Percentiles rank a stretch among this genome's conserved stretches.
These are phyloP conservation scores for Schizaphis graminum DNA, from an alignment of 2,888 invertebrate genomes.

Conservation along the genomic window DNA sequence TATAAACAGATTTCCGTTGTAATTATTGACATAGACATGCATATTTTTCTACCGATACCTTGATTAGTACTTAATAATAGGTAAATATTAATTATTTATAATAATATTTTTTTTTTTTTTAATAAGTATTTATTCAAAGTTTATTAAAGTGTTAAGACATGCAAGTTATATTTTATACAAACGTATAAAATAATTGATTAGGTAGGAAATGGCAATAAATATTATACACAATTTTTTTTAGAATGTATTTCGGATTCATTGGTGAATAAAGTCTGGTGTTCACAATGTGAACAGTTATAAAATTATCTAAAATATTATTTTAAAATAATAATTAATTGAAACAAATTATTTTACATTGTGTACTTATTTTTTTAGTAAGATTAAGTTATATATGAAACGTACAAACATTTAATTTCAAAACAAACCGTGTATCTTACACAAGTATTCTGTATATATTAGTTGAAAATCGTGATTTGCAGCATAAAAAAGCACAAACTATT, in stretches of 20 bases:
- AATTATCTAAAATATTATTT: neutral
- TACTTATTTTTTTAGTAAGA: neutral
- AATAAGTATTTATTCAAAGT: neutral
- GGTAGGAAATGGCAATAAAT: neutral
- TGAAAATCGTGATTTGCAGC: neutral
- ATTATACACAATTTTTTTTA: neutral
- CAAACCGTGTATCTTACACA: neutral
- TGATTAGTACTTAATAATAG: neutral
- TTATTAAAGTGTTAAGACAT: too few species aligned
- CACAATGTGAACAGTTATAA: neutral
- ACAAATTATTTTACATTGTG: neutral
- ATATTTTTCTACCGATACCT: neutral
- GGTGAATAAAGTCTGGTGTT: neutral
- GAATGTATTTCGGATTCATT: neutral
- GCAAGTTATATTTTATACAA: neutral
- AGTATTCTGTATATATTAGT: neutral
- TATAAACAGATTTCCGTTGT: neutral
- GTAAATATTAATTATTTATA: neutral
- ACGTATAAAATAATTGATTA: neutral
- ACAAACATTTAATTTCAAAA: neutral
- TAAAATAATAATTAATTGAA: neutral
- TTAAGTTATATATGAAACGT: neutral
- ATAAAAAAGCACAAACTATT: neutral
- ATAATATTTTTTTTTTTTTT: neutral
- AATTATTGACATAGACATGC: neutral